Conservation (phyloP, 2,888 invertebrate species). For the Diaprepes abbreviatus region DNA sequence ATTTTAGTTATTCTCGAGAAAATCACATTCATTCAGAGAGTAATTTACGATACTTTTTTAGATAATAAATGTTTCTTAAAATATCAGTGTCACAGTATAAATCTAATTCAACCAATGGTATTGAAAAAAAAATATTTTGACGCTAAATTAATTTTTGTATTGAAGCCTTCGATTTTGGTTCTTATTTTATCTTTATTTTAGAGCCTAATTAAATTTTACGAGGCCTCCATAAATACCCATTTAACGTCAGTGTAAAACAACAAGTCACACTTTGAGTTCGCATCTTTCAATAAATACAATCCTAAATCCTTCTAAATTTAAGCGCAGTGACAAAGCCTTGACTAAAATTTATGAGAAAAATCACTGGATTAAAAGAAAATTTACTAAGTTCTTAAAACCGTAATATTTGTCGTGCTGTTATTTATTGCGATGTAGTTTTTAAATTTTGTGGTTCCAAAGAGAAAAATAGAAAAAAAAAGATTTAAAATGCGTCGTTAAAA, state of each 20-base stretch:
- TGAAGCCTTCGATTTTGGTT: no score
- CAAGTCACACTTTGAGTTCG: slow-evolving; percentile 20
- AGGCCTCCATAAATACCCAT: background rate
- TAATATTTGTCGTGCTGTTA: slow-evolving; percentile 31
- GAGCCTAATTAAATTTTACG: no score
- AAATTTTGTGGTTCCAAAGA: slow-evolving; percentile 41
- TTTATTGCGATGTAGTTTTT: slow-evolving; percentile 40
- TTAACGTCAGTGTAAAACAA: slow-evolving; percentile 29
- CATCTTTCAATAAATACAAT: slow-evolving; percentile 29
- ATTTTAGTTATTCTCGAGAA: no score
- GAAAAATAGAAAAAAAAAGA: slow-evolving; percentile 39
- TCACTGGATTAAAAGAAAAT: slow-evolving; percentile 42
- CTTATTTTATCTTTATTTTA: no score
- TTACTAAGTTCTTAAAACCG: slow-evolving; percentile 20
- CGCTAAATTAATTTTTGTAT: no score
- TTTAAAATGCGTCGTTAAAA: slow-evolving; percentile 30
- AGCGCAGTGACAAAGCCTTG: slow-evolving; percentile 25
- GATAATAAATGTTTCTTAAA: no score
- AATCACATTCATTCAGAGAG: no score
- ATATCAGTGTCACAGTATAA: no score
- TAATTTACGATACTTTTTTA: no score
- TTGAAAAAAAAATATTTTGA: no score
- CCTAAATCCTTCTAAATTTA: slow-evolving; percentile 38
- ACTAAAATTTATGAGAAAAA: slow-evolving; percentile 39
- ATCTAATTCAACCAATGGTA: no score